phyloP scores from a whole-genome alignment of 2,888 invertebrate species.

The Serrognathus titanus region DNA sequence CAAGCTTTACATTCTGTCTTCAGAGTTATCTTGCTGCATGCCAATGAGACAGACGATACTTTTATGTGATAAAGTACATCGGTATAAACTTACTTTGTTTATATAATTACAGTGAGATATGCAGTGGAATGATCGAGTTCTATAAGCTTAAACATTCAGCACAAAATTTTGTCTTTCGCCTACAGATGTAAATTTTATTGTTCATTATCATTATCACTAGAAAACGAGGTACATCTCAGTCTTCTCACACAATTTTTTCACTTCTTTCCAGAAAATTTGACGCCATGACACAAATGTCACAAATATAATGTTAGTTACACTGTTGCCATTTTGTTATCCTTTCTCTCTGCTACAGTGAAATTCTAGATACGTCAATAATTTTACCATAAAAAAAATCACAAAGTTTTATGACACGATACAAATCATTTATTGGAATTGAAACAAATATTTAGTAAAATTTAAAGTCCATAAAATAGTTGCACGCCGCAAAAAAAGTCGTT shows the following conservation, averaged over 20 bases:
- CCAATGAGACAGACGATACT: too few species aligned
- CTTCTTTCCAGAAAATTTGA: constrained; percentile 20
- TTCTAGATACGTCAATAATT: too few species aligned
- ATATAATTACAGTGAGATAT: constrained; percentile 23
- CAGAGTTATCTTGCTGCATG: too few species aligned
- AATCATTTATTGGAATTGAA: too few species aligned
- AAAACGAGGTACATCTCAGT: constrained; percentile 4
- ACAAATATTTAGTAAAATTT: too few species aligned
- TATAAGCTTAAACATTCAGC: constrained; percentile 19
- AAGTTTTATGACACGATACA: too few species aligned
- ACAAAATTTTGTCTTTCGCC: constrained; percentile 27
- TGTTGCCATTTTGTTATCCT: constrained; percentile 1
- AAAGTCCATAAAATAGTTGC: too few species aligned
- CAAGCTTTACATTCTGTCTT: too few species aligned
- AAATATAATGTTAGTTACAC: constrained; percentile 5
- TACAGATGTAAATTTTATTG: constrained; percentile 20
- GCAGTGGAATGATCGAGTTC: constrained; percentile 15
- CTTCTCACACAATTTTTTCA: constrained; percentile 12
- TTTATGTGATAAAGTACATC: too few species aligned
- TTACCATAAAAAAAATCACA: too few species aligned
- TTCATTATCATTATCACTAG: constrained; percentile 13
- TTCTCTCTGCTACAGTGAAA: too few species aligned
- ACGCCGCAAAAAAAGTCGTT: too few species aligned
- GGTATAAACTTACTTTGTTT: constrained; percentile 23
- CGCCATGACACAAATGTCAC: constrained; percentile 22